A percentile compares a stretch with the other conserved stretches of the same genome.
Evolutionary conservation across 2,797 vertebrate genomes (phyloP).

Genomic region (Notolepis coatsorum): DNA sequence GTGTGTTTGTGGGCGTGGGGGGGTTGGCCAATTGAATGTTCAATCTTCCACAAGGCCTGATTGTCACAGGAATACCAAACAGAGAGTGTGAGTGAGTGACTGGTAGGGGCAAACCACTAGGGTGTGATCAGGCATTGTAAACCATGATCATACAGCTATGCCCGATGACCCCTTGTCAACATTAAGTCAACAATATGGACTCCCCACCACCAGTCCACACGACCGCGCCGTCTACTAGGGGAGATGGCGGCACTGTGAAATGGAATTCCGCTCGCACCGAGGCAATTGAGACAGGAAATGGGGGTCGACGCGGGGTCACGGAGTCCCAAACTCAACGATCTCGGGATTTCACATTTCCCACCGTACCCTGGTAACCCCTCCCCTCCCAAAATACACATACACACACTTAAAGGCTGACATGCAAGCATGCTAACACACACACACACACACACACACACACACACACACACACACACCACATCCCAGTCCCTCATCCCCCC

Average conservation of each 20-base stretch:
- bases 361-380: constrained; percentile 42
- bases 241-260: constrained; percentile 56
- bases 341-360: constrained; percentile 65
- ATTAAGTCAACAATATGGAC: constrained; percentile 29
- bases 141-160: constrained; percentile 20
- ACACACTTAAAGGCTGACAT: neutral
- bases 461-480: neutral
- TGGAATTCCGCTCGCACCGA: constrained; percentile 66
- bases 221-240: constrained; percentile 44
- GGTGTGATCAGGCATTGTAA: constrained; percentile 8
- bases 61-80: constrained; percentile 24
- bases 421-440: neutral
- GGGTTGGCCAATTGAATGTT: constrained; percentile 11
- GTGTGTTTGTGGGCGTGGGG: too few relatives aligned
- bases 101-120: constrained; percentile 29
- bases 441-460: neutral
- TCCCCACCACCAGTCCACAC: constrained; percentile 32
- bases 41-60: neutral
- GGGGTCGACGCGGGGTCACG: constrained; percentile 68
- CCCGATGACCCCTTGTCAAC: constrained; percentile 46
- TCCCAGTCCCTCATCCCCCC: constrained; percentile 39
- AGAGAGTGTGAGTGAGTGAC: constrained; percentile 25
- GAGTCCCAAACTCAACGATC: constrained; percentile 63
- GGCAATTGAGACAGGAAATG: constrained; percentile 78
- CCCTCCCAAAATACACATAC: neutral